phyloP scores from a whole-genome alignment of 2,113 vertebrate species.

The Nasalis larvatus region DNA sequence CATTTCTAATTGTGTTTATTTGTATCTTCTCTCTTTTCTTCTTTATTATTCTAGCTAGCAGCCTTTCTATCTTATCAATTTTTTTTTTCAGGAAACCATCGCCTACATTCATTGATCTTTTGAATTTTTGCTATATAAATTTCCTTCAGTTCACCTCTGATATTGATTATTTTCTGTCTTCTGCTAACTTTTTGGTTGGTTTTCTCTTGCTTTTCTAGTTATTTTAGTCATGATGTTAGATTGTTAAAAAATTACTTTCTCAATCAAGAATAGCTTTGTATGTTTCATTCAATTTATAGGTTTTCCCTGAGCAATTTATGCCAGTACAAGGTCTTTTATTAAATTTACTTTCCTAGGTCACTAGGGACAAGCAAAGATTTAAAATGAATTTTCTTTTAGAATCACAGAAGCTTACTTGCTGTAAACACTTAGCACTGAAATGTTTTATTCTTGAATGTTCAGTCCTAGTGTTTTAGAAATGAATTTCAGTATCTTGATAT shows the following conservation, averaged over 20 bases:
- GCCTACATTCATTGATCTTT: too few species aligned
- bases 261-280: neutral
- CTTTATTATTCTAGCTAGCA: too few species aligned
- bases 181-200: too few species aligned
- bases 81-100: too few species aligned
- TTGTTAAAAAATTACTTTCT: slow-evolving; percentile 3
- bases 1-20: too few species aligned
- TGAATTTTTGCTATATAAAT: too few species aligned
- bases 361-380: neutral
- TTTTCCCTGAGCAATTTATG: slow-evolving; percentile 20
- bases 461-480: neutral
- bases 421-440: neutral
- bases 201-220: too few species aligned
- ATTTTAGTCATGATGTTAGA: too few species aligned
- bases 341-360: slow-evolving; percentile 44
- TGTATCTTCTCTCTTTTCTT: too few species aligned
- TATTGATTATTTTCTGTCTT: too few species aligned
- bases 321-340: slow-evolving; percentile 38
- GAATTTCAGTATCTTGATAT: neutral
- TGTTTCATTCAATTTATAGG: slow-evolving; percentile 47
- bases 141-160: too few species aligned
- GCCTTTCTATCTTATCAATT: too few species aligned
- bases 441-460: neutral
- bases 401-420: neutral
- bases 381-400: slow-evolving; percentile 25